Percentiles rank a stretch among this genome's conserved stretches.
Conservation (phyloP, 2,888 invertebrate species). For the Lasioglossum zephyrum region DNA sequence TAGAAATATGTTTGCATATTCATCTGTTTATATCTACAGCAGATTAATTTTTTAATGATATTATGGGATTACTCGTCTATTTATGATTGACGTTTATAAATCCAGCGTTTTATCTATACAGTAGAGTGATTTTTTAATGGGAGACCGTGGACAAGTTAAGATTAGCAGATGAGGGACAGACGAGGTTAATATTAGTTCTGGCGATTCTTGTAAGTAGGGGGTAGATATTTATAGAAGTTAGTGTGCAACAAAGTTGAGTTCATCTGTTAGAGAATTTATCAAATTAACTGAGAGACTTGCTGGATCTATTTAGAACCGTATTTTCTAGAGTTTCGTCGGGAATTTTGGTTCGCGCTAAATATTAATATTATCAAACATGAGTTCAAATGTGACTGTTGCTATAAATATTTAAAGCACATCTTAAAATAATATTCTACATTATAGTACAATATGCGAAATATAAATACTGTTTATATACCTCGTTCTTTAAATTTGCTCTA, state of each 20-base stretch:
- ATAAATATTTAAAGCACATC: not conserved
- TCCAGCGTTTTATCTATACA: not conserved
- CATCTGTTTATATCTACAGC: not conserved
- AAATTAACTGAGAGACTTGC: not conserved
- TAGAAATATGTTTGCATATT: not conserved
- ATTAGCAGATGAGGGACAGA: not conserved
- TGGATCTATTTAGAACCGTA: not conserved
- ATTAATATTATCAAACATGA: not conserved
- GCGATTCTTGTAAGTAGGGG: not conserved
- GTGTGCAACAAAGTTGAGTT: not conserved
- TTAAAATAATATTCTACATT: not conserved
- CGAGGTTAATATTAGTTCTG: not conserved
- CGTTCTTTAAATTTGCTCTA: not conserved
- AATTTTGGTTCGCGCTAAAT: not conserved
- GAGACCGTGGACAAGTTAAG: not conserved
- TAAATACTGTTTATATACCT: not conserved
- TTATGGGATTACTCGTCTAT: not conserved
- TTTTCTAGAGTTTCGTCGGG: not conserved
- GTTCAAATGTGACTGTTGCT: not conserved
- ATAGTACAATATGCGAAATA: not conserved
- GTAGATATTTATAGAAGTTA: not conserved
- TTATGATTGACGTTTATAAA: not conserved
- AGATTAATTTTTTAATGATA: not conserved
- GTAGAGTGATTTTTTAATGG: not conserved
- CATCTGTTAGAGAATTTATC: conserved; percentile 4